phyloP scores from a whole-genome alignment of 2,888 invertebrate genomes.

The Cryptosula pallasiana region DNA sequence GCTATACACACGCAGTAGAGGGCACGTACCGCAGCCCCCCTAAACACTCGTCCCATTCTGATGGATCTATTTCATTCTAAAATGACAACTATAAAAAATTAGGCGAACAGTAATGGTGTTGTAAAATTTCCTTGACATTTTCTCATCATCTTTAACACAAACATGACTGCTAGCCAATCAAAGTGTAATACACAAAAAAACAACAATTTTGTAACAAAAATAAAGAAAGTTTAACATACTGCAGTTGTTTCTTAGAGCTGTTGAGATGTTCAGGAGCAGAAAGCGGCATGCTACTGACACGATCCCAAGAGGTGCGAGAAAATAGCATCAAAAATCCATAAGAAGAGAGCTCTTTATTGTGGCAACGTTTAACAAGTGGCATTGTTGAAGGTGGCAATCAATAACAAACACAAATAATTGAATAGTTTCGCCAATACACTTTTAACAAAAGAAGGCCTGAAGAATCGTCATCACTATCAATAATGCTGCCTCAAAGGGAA shows the following conservation, averaged over 20 bases:
- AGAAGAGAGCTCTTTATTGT: conserved; percentile 2
- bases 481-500: no score
- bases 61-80: neutral
- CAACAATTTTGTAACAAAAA: no score
- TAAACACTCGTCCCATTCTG: conserved; percentile 19
- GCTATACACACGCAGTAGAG: conserved; percentile 8
- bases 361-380: neutral
- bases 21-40: neutral
- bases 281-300: no score
- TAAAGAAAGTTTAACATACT: no score
- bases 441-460: no score
- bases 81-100: no score
- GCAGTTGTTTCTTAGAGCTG: neutral
- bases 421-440: no score
- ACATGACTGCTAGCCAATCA: neutral
- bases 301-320: neutral
- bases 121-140: no score
- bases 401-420: no score
- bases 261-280: neutral
- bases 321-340: conserved; percentile 8
- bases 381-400: neutral
- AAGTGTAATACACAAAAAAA: no score
- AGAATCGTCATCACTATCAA: no score
- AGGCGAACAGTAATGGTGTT: no score
- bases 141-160: neutral